Conservation (phyloP, 2,797 vertebrate genomes). For the Rallus crepitans region DNA sequence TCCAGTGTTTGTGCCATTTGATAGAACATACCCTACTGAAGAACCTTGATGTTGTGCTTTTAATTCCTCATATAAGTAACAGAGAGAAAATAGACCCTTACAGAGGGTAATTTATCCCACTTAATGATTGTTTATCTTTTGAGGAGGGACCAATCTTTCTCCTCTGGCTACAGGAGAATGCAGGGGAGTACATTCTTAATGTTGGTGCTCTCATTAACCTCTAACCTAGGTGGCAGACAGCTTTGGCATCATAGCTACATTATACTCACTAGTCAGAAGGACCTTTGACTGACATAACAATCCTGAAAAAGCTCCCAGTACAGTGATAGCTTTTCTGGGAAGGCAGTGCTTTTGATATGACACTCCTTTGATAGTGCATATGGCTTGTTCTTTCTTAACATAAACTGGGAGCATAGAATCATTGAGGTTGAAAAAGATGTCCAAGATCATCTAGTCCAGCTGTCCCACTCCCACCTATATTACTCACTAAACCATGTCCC, state of each 20-base stretch:
- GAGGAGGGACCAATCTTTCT: neutral
- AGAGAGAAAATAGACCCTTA: neutral
- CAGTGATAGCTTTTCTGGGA: neutral
- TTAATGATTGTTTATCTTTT: neutral
- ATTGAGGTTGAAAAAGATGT: no score
- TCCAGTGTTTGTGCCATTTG: neutral
- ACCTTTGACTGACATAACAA: neutral
- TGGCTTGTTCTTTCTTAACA: neutral
- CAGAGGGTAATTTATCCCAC: neutral
- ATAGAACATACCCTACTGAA: neutral
- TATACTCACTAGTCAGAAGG: neutral
- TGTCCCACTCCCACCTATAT: no score
- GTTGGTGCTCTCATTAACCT: neutral
- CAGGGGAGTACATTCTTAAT: neutral
- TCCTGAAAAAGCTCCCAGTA: neutral
- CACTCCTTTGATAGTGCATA: neutral
- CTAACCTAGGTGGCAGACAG: neutral
- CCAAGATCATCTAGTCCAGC: no score
- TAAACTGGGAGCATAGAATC: neutral
- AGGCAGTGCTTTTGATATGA: neutral
- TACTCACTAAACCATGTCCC: no score
- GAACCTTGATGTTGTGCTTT: neutral
- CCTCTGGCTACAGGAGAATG: neutral
- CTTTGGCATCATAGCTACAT: neutral
- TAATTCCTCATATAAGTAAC: rapidly evolving